phyloP scores from a whole-genome alignment of 2,888 invertebrate species.

The Erebia epiphron region DNA sequence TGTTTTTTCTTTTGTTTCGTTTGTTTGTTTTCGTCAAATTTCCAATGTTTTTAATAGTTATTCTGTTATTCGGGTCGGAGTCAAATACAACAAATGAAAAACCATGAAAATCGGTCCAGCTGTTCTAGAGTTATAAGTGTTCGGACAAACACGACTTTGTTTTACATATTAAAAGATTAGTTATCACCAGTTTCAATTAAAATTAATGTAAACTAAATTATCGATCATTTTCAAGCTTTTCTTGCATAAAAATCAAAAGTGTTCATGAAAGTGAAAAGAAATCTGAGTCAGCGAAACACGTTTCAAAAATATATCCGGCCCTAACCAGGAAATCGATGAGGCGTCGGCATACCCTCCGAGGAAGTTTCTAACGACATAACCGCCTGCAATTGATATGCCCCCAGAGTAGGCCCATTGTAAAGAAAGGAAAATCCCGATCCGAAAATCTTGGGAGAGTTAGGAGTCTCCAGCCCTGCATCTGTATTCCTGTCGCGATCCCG shows the following conservation, averaged over 20 bases:
- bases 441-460: slow-evolving; percentile 81
- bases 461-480: slow-evolving; percentile 66
- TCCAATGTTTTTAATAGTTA: no score
- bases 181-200: no score
- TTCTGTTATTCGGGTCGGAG: no score
- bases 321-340: slow-evolving; percentile 76
- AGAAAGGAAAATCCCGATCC: slow-evolving; percentile 82
- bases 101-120: no score
- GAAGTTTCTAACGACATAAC: slow-evolving; percentile 83
- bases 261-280: slow-evolving; percentile 4
- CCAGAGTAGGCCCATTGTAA: slow-evolving; percentile 82
- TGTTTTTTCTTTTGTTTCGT: no score
- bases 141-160: no score
- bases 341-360: slow-evolving; percentile 59
- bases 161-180: no score
- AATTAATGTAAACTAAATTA: no score
- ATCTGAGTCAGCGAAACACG: slow-evolving; percentile 35
- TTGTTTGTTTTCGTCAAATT: no score
- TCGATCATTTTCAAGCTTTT: neutral
- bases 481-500: slow-evolving; percentile 70
- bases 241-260: neutral
- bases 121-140: no score
- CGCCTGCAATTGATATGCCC: slow-evolving; percentile 83
- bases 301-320: slow-evolving; percentile 49
- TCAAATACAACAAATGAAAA: no score